Evolutionary conservation across 2,113 vertebrate species (phyloP).

Genomic region (Melanotaenia duboulayi): DNA sequence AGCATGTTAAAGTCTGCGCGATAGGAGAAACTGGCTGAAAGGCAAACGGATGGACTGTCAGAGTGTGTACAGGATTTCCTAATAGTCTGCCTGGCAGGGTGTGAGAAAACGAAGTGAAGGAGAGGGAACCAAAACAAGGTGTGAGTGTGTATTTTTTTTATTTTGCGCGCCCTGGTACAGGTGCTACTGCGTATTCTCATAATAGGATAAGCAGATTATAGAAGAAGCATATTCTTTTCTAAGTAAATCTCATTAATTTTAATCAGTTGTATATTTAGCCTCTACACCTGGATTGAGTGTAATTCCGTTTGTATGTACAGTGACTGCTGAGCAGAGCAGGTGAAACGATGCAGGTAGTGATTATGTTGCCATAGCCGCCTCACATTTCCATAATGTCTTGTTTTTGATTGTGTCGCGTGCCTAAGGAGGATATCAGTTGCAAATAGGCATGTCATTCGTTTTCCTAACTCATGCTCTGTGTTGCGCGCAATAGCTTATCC

Average conservation of each 20-base stretch:
- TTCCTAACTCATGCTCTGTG: conserved; percentile 48
- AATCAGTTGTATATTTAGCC: conserved; percentile 80
- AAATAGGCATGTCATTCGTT: conserved; percentile 61
- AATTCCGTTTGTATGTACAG: conserved; percentile 57
- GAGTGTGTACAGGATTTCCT: conserved; percentile 21
- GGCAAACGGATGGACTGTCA: conserved; percentile 25
- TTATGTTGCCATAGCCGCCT: conserved; percentile 35
- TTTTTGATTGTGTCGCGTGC: conserved; percentile 54
- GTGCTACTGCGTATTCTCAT: conserved; percentile 51
- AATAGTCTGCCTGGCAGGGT: conserved; percentile 53
- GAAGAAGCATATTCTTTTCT: conserved; percentile 75
- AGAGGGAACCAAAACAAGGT: conserved; percentile 61
- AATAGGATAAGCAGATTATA: conserved; percentile 76
- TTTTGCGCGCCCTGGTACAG: conserved; percentile 10
- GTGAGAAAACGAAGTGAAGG: conserved; percentile 50
- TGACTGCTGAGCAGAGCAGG: conserved; percentile 46
- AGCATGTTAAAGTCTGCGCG: conserved; percentile 51
- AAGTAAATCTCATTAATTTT: conserved; percentile 82
- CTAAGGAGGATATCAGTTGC: conserved; percentile 65
- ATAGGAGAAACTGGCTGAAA: conserved; percentile 25
- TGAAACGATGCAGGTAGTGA: conserved; percentile 59
- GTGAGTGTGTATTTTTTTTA: conserved; percentile 7
- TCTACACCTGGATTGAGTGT: conserved; percentile 71
- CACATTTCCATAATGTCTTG: conserved; percentile 70
- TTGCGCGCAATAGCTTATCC: conserved; percentile 35